A percentile compares a stretch with the other conserved stretches of the same genome.
phyloP scores from a whole-genome alignment of 2,888 invertebrate genomes.

The Melanotus villosus region DNA sequence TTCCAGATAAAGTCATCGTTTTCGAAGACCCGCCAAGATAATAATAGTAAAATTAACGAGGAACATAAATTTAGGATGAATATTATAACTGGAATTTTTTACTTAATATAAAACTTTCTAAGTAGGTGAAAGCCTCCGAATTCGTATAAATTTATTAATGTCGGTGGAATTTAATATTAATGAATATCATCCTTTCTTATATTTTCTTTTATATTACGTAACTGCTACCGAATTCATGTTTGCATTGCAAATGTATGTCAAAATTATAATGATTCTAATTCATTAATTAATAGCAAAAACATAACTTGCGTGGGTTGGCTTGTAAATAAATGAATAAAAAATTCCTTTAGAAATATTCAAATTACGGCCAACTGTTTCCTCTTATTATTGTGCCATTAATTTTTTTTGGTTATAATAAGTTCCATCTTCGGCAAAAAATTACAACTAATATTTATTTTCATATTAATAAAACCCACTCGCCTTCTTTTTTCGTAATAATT shows the following conservation, averaged over 20 bases:
- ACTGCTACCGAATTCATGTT: constrained; percentile 27
- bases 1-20: constrained; percentile 21
- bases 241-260: constrained; percentile 10
- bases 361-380: too few species aligned
- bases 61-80: neutral
- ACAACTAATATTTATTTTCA: too few species aligned
- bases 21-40: constrained; percentile 24
- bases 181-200: neutral
- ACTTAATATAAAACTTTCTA: neutral
- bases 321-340: neutral
- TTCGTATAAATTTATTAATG: neutral
- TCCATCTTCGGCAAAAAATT: too few species aligned
- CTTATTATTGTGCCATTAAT: too few species aligned
- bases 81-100: neutral
- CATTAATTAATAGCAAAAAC: neutral
- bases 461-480: too few species aligned
- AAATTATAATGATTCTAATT: neutral
- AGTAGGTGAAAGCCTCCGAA: neutral
- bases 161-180: neutral
- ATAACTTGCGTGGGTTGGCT: neutral
- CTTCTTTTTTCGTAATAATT: too few species aligned
- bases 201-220: constrained; percentile 14
- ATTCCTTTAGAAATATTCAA: too few species aligned
- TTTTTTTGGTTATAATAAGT: too few species aligned
- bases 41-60: constrained; percentile 14